Base-by-base conservation (phyloP, 2,113 vertebrate genomes). In the Equus przewalskii region DNA sequence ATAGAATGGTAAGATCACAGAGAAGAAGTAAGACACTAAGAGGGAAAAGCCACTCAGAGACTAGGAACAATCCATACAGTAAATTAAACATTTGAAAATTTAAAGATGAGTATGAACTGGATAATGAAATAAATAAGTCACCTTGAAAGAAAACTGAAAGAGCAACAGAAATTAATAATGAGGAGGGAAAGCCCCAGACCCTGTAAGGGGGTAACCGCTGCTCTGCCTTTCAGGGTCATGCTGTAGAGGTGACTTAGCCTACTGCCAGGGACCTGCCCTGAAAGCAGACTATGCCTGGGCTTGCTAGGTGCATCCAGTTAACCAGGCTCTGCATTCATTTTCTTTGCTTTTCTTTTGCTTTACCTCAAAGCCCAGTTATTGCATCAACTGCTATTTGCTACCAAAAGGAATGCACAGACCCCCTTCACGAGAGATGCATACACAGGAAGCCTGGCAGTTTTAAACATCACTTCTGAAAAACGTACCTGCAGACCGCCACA, bases 81-180 rank as follows among this genome's bases (percentile, higher is more conserved):
- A 91, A 87, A 85, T 79, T 89, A 75, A 76, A 69, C 65, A 94
- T 96, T 93, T 83, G 79, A 87, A 98, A 98, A 97, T 73, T 98
- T 33, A 98, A 98, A 98, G 95, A 96, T 97, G 89, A 79, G 86
- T 69, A 80, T 97, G 95, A 97, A 88, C 73, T 84, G 82, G 89
- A 93, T 97, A 97, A 97, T 93, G 92, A 96, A 98, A 97, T 93
- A 95, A 98, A 95, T 97, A 96, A 97, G 95, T 97, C 93, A 70
- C 95, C 95, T 96, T 95, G 56, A 98, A 98, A 95, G 30, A 95
- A 98, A 98, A 98, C 41, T 9, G 92, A 98, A 98, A 97, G 3
- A 98, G 44, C 76, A 98, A 97, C 72, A 98, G 96, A 96, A 98
- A 96, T 83, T 88, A 85, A 93, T 96, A 97, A 95, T 36, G 96